Conservation (phyloP, 2,113 vertebrate species). For the Pterocles burchelli region DNA sequence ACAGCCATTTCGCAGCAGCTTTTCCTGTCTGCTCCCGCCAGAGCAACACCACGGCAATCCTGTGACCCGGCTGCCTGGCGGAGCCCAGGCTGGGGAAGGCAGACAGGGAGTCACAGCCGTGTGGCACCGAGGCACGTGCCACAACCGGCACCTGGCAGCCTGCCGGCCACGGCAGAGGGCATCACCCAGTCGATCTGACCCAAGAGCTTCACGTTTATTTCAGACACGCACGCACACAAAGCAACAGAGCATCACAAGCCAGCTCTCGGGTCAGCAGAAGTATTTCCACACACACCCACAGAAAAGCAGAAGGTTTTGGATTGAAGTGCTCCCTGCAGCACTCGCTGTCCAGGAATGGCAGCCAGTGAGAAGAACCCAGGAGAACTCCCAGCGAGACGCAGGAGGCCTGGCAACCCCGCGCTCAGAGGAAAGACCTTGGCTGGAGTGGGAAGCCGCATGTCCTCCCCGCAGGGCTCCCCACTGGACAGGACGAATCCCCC, state of each 20-base stretch:
- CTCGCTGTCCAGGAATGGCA: background rate
- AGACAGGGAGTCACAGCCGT: fast-evolving
- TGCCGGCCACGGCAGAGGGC: fast-evolving
- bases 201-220: background rate
- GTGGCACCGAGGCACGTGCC: background rate
- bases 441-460: background rate
- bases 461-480: background rate
- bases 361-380: background rate
- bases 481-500: background rate
- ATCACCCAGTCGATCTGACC: background rate
- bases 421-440: background rate
- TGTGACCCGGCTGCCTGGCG: fast-evolving
- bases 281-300: background rate
- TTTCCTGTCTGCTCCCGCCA: background rate
- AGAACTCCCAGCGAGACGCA: background rate
- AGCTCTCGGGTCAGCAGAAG: background rate
- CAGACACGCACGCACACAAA: background rate
- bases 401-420: background rate
- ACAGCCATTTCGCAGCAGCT: background rate
- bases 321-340: background rate
- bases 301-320: background rate
- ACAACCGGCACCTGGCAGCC: fast-evolving
- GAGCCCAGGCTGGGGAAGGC: background rate
- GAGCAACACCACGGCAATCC: background rate
- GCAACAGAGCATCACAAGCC: background rate